Evolutionary conservation across 2,888 invertebrate genomes (phyloP).

Genomic region (Linnaemya vulpina): DNA sequence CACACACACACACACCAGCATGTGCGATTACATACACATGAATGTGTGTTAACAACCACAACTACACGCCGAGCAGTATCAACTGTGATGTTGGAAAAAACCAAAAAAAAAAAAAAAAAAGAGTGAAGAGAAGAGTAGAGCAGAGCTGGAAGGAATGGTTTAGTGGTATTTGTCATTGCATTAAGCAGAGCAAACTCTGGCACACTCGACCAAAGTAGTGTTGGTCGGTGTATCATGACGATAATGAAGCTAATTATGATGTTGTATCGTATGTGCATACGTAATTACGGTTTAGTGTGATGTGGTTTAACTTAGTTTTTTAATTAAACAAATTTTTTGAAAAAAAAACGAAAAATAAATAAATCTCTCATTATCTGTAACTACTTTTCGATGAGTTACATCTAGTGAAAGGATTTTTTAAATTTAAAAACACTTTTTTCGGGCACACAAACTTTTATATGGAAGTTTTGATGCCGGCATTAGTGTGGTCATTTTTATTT

Average conservation of each 20-base stretch:
- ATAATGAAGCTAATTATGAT: slow-evolving; percentile 34
- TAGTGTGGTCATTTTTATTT: not conserved
- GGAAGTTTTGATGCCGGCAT: not conserved
- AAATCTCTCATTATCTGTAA: no score
- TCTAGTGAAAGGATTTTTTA: not conserved
- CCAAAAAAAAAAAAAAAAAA: slow-evolving; percentile 28
- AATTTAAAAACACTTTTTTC: not conserved
- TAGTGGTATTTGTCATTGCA: slow-evolving; percentile 52
- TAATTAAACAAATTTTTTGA: slow-evolving; percentile 9
- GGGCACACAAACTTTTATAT: slow-evolving; percentile 1
- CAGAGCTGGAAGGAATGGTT: no score
- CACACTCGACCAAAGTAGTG: slow-evolving; percentile 6
- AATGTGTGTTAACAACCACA: slow-evolving; percentile 45
- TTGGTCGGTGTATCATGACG: not conserved
- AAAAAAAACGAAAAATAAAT: no score
- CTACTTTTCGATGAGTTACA: not conserved
- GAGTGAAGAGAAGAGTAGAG: no score
- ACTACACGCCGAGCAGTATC: slow-evolving; percentile 26
- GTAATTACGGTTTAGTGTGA: slow-evolving; percentile 12
- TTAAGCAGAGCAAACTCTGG: not conserved
- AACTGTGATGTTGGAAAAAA: slow-evolving; percentile 26
- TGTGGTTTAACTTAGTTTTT: slow-evolving; percentile 24
- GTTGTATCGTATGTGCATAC: not conserved
- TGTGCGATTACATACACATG: no score
- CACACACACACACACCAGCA: no score